phyloP scores from a whole-genome alignment of 2,113 vertebrate species.

The Trematocara marginatum region DNA sequence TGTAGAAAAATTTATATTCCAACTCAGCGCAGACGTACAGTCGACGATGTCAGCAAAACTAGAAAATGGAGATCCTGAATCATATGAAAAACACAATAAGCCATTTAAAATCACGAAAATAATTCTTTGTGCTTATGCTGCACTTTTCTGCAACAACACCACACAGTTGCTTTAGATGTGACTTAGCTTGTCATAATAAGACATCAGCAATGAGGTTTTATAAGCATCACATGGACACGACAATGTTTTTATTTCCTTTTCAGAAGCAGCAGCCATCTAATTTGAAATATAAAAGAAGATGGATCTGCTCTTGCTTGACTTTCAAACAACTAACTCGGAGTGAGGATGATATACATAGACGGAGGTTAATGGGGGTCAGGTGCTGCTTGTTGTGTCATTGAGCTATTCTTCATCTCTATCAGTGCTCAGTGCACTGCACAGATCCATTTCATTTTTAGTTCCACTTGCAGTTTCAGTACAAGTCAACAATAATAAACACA shows the following conservation, averaged over 20 bases:
- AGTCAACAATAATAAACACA: background rate
- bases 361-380: conserved; percentile 33
- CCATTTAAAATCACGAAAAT: background rate
- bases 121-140: background rate
- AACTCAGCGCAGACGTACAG: background rate
- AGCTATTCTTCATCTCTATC: background rate
- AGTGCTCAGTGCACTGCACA: background rate
- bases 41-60: background rate
- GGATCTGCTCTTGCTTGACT: background rate
- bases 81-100: background rate
- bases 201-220: background rate
- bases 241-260: background rate
- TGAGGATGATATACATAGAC: background rate
- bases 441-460: background rate
- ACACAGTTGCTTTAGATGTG: background rate
- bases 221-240: background rate
- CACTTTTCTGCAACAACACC: background rate
- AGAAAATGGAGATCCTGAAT: background rate
- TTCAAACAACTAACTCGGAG: background rate
- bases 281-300: background rate
- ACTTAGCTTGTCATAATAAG: background rate
- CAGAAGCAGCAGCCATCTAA: background rate
- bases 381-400: background rate
- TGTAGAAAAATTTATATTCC: background rate
- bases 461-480: background rate